Evolutionary conservation across 2,113 vertebrate genomes (phyloP), one percentile per base, ranked within the genome.

Genomic region (Phoxinus phoxinus): DNA sequence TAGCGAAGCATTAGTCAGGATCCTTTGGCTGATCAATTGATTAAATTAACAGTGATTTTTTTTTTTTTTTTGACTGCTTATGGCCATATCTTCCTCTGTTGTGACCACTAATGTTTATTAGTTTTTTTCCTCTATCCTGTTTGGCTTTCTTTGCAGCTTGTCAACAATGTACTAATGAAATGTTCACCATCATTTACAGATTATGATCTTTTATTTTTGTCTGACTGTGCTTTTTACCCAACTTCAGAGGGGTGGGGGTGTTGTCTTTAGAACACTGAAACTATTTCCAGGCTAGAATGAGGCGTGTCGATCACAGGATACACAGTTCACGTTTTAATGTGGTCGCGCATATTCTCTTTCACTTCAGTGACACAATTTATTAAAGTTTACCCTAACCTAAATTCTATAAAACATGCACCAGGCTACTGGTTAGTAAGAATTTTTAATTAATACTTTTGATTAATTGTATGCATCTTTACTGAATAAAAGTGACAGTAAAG

Each of bases 11-110:
- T 91, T 92, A 94, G 94, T 91, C 93, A 92, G 91, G 94, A 93
- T 96, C 93, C 86, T 95, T 96, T 92, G 91, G 77, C 91, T 96
- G 93, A 96, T 97, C 94, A 94, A 94, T 95, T 96, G 95, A 96
- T 97, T 96, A 94, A 93, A 96, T 96, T 96, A 96, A 94, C 92
- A 94, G 91, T 93, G 94, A 94, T 94, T 95, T 95, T 93, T 44
- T 73, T 63, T 72, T 37, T 2, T 32, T 30, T 41, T 53, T 72
- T 30, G 72, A 15, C 51, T 69, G 17, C 56, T 76, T 65, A 67
- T 63, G 56, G 91, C 90, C 92, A 94, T 74, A 92, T 82, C 73
- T 67, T 84, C 12, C n/a, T 53, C 59, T 72, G 30, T 23, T 63
- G 23, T 76, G 56, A 51, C 59, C 81, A 46, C 79, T 82, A 81